Conservation (phyloP, 2,113 vertebrate species). For the Chloebia gouldiae region DNA sequence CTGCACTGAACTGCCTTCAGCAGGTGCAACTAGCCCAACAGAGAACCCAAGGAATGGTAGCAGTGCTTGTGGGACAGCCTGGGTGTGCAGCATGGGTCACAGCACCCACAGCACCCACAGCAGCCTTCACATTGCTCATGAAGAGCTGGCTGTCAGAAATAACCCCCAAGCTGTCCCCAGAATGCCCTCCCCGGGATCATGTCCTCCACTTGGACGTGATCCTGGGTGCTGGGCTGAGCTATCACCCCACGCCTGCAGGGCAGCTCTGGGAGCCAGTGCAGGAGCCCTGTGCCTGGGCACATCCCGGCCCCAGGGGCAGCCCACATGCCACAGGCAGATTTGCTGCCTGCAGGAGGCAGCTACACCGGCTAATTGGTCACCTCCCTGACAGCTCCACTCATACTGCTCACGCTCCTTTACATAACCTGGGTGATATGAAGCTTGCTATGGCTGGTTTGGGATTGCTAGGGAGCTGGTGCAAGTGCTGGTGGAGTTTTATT, state of each 20-base stretch:
- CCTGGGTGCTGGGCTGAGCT: neutral
- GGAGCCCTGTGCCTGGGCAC: neutral
- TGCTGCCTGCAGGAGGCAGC: neutral
- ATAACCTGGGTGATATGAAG: neutral
- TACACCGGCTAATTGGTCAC: neutral
- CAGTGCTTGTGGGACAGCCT: neutral
- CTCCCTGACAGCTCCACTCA: neutral
- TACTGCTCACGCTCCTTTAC: neutral
- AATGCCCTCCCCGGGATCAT: neutral
- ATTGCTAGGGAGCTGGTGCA: neutral
- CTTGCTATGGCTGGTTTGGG: slow-evolving; percentile 20
- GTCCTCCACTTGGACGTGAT: rapidly evolving
- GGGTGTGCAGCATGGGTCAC: rapidly evolving
- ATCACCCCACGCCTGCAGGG: neutral
- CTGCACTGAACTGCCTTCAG: neutral
- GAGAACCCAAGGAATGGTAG: rapidly evolving
- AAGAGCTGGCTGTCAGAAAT: neutral
- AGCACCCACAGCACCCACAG: neutral
- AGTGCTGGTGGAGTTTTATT: neutral
- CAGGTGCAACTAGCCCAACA: neutral
- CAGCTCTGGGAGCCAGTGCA: neutral
- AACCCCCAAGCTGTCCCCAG: neutral
- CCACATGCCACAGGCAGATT: neutral
- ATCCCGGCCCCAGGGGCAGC: rapidly evolving
- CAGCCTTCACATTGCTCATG: rapidly evolving